A percentile compares a stretch with the other conserved stretches of the same genome.
Evolutionary conservation across 2,888 invertebrate genomes (phyloP).

Genomic region (Saturnia pavonia): DNA sequence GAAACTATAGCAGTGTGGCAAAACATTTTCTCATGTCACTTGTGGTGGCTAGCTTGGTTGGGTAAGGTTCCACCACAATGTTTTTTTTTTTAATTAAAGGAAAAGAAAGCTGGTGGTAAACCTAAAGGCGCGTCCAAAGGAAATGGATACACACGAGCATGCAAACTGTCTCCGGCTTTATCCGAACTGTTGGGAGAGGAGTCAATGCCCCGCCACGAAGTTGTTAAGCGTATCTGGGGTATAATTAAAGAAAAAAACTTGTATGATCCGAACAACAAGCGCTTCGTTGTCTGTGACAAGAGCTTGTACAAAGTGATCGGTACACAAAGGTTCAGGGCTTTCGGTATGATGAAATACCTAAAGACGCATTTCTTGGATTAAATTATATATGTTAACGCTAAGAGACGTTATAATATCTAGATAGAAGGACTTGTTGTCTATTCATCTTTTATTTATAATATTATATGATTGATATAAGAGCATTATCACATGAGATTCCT

Average conservation of each 20-base stretch:
- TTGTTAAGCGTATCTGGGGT: constrained; percentile 94
- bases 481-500: not conserved
- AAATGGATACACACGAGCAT: constrained; percentile 91
- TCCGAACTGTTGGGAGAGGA: constrained; percentile 92
- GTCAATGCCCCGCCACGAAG: constrained; percentile 91
- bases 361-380: constrained; percentile 90
- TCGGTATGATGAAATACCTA: constrained; percentile 98
- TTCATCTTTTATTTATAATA: not conserved
- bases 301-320: constrained; percentile 94
- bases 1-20: too few relatives aligned
- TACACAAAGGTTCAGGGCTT: constrained; percentile 95
- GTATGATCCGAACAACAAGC: constrained; percentile 96
- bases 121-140: constrained; percentile 57
- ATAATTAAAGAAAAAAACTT: constrained; percentile 94
- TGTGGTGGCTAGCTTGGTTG: too few relatives aligned
- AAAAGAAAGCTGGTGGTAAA: constrained; percentile 24
- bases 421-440: not conserved
- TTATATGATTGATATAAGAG: not conserved
- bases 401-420: not conserved
- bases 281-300: constrained; percentile 96
- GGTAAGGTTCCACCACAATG: not conserved
- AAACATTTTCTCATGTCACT: too few relatives aligned
- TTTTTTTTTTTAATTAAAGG: not conserved
- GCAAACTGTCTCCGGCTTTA: constrained; percentile 92
- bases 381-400: not conserved